Conservation (phyloP, 2,113 vertebrate genomes). For the Phoenicopterus ruber region DNA sequence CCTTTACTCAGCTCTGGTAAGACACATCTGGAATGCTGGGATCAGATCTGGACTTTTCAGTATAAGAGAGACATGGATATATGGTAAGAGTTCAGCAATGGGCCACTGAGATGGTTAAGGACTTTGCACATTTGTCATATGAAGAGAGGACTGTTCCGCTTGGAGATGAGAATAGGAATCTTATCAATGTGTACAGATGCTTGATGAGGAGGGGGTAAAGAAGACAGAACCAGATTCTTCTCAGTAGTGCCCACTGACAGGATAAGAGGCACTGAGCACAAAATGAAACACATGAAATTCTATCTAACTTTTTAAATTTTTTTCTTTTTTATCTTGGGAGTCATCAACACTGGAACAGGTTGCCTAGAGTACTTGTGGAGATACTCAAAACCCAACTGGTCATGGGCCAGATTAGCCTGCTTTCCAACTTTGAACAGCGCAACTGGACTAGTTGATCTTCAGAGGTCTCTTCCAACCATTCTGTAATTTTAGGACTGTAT, state of each 20-base stretch:
- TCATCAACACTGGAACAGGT: not conserved
- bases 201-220: not conserved
- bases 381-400: too few species aligned
- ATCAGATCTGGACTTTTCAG: not conserved
- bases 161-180: not conserved
- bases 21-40: not conserved
- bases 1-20: not conserved
- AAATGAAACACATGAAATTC: not conserved
- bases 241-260: not conserved
- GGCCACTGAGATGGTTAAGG: not conserved
- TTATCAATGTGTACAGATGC: not conserved
- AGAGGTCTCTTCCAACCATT: not conserved
- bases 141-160: not conserved
- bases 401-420: not conserved
- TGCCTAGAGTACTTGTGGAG: not conserved
- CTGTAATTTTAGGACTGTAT: not conserved
- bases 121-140: not conserved
- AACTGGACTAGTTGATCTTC: not conserved
- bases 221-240: too few species aligned
- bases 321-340: too few species aligned
- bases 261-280: not conserved
- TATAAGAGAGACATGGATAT: not conserved
- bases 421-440: not conserved
- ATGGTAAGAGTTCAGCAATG: not conserved
- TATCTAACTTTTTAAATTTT: too few species aligned